Conservation (phyloP, 2,888 invertebrate genomes). For the Dendrolimus pini region DNA sequence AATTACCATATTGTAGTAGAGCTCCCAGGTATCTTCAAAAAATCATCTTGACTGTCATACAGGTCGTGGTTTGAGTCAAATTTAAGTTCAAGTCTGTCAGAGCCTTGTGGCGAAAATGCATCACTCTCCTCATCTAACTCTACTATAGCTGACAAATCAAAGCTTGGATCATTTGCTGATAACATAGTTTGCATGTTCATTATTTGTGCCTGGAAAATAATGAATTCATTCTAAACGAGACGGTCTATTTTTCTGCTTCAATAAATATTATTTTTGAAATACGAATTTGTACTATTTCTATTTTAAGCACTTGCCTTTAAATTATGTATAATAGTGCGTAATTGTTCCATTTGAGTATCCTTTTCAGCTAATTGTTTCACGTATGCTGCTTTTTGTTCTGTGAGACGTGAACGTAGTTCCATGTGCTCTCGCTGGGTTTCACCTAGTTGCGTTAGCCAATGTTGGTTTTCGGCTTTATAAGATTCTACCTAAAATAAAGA, state of each 20-base stretch:
- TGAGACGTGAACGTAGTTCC: constrained; percentile 65
- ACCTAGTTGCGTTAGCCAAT: constrained; percentile 77
- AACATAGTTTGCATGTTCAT: constrained; percentile 67
- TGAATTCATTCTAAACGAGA: too few relatives aligned
- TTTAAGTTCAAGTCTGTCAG: constrained; percentile 56
- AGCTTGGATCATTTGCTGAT: constrained; percentile 62
- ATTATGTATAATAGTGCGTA: constrained; percentile 53
- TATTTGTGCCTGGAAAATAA: constrained; percentile 50
- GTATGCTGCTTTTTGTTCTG: constrained; percentile 55
- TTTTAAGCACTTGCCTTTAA: constrained; percentile 38
- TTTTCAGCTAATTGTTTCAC: constrained; percentile 59
- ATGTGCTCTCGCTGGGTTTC: constrained; percentile 70
- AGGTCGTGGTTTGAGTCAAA: constrained; percentile 55
- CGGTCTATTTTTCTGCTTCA: too few relatives aligned
- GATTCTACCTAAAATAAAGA: constrained; percentile 58
- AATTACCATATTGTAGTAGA: constrained; percentile 59
- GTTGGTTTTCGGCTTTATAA: constrained; percentile 79
- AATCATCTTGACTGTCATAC: constrained; percentile 47
- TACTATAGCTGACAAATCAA: constrained; percentile 66
- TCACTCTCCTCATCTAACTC: constrained; percentile 65
- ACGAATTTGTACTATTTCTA: too few relatives aligned
- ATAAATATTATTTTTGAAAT: too few relatives aligned
- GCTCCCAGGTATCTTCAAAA: constrained; percentile 41
- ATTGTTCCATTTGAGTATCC: constrained; percentile 61
- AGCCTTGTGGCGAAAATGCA: constrained; percentile 43